Base-by-base conservation (phyloP, 1,140 invertebrate species). In the Euura saliciscinereae region DNA sequence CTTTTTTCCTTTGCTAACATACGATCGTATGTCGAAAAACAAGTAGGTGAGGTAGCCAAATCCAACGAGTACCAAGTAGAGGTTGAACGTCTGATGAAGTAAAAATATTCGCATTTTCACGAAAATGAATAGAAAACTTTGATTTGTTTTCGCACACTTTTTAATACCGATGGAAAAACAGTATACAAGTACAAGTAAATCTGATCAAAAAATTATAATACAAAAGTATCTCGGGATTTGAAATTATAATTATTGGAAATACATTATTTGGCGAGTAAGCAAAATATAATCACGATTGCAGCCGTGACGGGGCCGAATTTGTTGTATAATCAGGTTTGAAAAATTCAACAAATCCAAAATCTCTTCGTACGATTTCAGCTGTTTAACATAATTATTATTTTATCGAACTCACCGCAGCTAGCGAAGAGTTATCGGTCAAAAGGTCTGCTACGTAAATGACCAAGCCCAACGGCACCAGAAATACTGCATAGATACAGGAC, bases 401-500 rank as follows among this genome's bases (percentile, higher is more conserved):
- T 64, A 64, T 67, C 8, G 3, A 67, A 44, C 78, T 86, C 88
- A 91, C 91, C 86, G 90, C 88, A 69, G 90, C 89, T 66, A 91
- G 76, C 68, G 85, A 82, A 7, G 83, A 75, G 64, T 88, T 80
- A 59, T 75, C 84, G 13, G 90, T 76, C 74, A 91, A 88, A 69
- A 90, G 80, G 79, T 93, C 91, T 51, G 87, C 87, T 44, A 93
- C 77, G 78, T 90, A 91, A 28, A 93, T 88, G 13, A 93, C 91
- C 2, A 91, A 74, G 65, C 92, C 92, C 8, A 92, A 78, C 45
- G 91, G 92, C 4, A 93, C 87, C 70, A 93, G 81, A 74, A 93
- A 89, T 65, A 93, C 86, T 68, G 91, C 91, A 78, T 93, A 93
- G 69, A 92, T 90, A 72, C 88, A 89, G 78, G 91, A 92, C 44